These are phyloP conservation scores for Polyploca ridens DNA, from an alignment of 2,888 invertebrate species.

Conservation along the genomic window DNA sequence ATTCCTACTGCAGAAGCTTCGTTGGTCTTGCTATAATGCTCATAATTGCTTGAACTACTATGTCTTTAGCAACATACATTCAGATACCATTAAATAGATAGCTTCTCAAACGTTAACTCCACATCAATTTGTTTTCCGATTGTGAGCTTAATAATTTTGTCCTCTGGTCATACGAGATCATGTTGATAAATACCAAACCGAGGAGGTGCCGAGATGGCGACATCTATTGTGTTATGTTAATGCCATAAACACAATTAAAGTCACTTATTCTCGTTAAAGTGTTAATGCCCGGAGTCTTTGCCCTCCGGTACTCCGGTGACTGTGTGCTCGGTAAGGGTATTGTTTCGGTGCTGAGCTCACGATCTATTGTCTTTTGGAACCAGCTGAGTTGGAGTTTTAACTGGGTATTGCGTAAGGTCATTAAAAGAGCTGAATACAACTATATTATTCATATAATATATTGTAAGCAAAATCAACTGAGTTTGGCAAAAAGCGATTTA, in stretches of 20 bases:
- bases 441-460: too few relatives aligned
- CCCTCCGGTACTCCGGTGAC: conserved; percentile 58
- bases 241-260: conserved; percentile 81
- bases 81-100: too few relatives aligned
- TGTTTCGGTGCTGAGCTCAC: conserved; percentile 53
- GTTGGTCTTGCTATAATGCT: neutral
- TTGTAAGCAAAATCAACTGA: neutral
- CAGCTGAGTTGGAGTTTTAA: conserved; percentile 34
- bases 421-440: neutral
- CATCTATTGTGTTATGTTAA: conserved; percentile 64
- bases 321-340: conserved; percentile 38
- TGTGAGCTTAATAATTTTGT: neutral
- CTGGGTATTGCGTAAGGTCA: conserved; percentile 26
- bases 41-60: neutral
- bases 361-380: conserved; percentile 48
- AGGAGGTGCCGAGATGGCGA: neutral
- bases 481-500: neutral
- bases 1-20: neutral
- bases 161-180: neutral
- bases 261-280: conserved; percentile 79
- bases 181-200: neutral
- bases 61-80: too few relatives aligned
- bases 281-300: conserved; percentile 76
- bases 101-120: too few relatives aligned
- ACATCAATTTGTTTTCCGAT: neutral